Percentiles rank a stretch among this genome's conserved stretches.
Evolutionary conservation across 30 jellyfish, hydroid and myxozoan species (phyloP).

Genomic region (Pelagia noctiluca): DNA sequence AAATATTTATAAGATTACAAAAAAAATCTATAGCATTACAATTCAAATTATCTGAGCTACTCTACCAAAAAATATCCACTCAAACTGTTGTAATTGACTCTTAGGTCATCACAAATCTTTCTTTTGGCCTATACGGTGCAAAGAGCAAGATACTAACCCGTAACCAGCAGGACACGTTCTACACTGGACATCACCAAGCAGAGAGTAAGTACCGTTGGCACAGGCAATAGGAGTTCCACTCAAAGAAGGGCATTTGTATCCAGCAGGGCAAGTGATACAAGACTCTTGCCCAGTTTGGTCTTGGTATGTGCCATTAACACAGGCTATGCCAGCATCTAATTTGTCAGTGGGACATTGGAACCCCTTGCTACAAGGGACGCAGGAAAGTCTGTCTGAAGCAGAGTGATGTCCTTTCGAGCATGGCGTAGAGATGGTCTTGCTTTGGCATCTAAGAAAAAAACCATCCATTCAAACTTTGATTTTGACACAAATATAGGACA

Average conservation of each 20-base stretch:
- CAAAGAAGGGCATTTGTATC: conserved; percentile 40
- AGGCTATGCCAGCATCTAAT: conserved; percentile 50
- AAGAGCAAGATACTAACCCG: conserved; percentile 38
- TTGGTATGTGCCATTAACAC: conserved; percentile 70
- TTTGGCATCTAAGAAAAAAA: conserved; percentile 43
- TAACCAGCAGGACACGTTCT: conserved; percentile 75
- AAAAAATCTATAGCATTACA: too few species aligned
- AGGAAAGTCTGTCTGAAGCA: conserved; percentile 55
- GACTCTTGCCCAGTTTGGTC: conserved; percentile 58
- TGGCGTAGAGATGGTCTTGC: conserved; percentile 27
- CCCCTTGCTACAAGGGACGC: conserved; percentile 69
- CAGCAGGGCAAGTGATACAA: conserved; percentile 75
- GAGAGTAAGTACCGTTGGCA: conserved; percentile 64
- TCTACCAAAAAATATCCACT: too few species aligned
- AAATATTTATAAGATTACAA: too few species aligned
- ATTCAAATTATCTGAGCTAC: too few species aligned
- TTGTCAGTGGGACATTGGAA: conserved; percentile 69
- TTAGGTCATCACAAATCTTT: too few species aligned
- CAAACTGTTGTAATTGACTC: too few species aligned
- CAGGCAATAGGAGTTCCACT: conserved; percentile 65
- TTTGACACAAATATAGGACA: too few species aligned
- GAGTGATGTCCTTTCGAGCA: conserved; percentile 59
- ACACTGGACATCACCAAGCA: conserved; percentile 59
- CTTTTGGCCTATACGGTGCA: too few species aligned
- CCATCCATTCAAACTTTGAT: background rate